Evolutionary conservation across 2,113 vertebrate genomes (phyloP).

Genomic region (Nycticebus coucang): DNA sequence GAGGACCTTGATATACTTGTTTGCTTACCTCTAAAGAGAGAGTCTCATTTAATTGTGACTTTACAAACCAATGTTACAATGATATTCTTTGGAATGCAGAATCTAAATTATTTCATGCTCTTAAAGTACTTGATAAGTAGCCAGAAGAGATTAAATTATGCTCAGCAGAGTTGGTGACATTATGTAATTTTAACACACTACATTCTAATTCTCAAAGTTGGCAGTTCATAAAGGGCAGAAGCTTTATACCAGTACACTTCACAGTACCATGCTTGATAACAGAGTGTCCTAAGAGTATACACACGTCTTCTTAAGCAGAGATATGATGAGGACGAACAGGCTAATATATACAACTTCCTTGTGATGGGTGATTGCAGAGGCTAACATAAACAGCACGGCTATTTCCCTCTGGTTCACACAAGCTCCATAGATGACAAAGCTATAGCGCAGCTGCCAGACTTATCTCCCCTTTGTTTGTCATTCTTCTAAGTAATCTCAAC

Average conservation of each 20-base stretch:
- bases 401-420: neutral
- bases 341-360: neutral
- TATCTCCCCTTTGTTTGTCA: conserved; percentile 55
- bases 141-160: conserved; percentile 27
- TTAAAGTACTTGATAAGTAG: neutral
- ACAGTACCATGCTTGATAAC: neutral
- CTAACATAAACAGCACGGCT: neutral
- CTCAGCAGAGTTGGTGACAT: neutral
- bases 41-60: neutral
- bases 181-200: conserved; percentile 29
- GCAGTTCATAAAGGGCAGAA: neutral
- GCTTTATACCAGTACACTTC: neutral
- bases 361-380: neutral
- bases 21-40: neutral
- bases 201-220: neutral
- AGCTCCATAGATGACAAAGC: neutral
- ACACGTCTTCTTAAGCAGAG: neutral
- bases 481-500: conserved; percentile 57
- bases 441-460: neutral
- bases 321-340: neutral
- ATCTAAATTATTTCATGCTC: neutral
- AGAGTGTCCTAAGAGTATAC: neutral
- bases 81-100: conserved; percentile 8
- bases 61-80: neutral
- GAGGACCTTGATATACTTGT: neutral